Evolutionary conservation across 2,113 vertebrate genomes (phyloP), one percentile per base, ranked within the genome.

Genomic region (Plestiodon gilberti): DNA sequence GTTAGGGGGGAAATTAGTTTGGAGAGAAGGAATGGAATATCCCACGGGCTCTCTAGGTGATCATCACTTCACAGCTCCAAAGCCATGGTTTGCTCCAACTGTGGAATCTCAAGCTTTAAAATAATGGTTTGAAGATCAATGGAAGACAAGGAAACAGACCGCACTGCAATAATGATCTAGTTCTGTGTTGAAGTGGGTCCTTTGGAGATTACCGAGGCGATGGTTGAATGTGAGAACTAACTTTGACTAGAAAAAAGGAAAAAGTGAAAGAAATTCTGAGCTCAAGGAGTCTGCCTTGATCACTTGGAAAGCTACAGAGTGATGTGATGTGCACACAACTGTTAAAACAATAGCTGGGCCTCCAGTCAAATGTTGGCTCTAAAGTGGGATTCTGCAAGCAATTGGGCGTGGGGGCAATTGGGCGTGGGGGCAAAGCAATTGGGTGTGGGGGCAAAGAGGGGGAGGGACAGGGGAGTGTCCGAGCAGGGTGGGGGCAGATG

Each of bases 211-310:
- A 59, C 65, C 61, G 22, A 23, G 52, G 18, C 15, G 57, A 82
- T 0, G 0, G 40, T 15, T 8, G 40, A 17, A 2, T 0, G 57
- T 17, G 6, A 0, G 25, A 80, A 43, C 2, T 57, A 57, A 57
- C 55, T 57, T 57, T 14, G 3, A 57, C 8, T 11, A n/a, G n/a
- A 17, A 33, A 70, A 5, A 33, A 33, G 17, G 3, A 70, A 33
- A 17, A 17, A 33, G 17, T 18, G 6, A 35, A 18, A 35, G 18
- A 18, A n/a, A 17, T 15, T n/a, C n/a, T 13, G 6, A 57, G 2
- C 55, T 57, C 55, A 57, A 15, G 28, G 14, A 35, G 67, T 33
- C n/a, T 70, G 67, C 67, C 15, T 70, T 0, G 0, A 0, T 6
- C 40, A 0, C 1, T 3, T 35, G 8, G 67, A 61, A 85, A 40